Evolutionary conservation across 1,140 invertebrate genomes (phyloP).

Genomic region (Drusus annulatus): DNA sequence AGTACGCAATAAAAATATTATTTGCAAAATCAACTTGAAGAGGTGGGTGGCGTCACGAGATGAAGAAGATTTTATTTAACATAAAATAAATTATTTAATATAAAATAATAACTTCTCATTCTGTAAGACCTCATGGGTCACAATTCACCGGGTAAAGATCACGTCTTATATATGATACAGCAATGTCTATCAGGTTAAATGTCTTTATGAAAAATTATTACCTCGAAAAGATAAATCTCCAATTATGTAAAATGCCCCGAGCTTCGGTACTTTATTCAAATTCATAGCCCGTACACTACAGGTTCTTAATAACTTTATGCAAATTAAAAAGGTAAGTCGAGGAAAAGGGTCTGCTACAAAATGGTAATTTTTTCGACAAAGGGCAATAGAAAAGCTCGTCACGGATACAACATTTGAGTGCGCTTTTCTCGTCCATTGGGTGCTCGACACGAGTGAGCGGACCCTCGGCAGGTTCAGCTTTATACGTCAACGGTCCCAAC

Average conservation of each 20-base stretch:
- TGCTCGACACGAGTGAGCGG: not conserved
- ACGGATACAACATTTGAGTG: not conserved
- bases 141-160: too few relatives aligned
- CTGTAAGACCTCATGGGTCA: too few relatives aligned
- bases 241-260: not conserved
- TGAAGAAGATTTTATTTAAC: too few relatives aligned
- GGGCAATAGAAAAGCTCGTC: conserved; percentile 15
- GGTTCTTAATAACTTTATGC: not conserved
- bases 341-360: not conserved
- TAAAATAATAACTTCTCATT: too few relatives aligned
- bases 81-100: too few relatives aligned
- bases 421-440: not conserved
- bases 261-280: conserved; percentile 11
- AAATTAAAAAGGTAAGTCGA: conserved; percentile 13
- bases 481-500: not conserved
- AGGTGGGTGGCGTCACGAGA: too few relatives aligned
- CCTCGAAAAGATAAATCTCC: conserved; percentile 1
- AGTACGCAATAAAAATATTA: too few relatives aligned
- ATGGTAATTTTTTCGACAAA: conserved; percentile 16
- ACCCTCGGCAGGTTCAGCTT: not conserved
- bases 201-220: not conserved
- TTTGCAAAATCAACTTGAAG: too few relatives aligned
- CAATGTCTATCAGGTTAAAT: not conserved
- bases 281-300: conserved; percentile 9
- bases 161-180: too few relatives aligned